Base-by-base conservation (phyloP, 2,797 vertebrate genomes). In the Podarcis siculus region DNA sequence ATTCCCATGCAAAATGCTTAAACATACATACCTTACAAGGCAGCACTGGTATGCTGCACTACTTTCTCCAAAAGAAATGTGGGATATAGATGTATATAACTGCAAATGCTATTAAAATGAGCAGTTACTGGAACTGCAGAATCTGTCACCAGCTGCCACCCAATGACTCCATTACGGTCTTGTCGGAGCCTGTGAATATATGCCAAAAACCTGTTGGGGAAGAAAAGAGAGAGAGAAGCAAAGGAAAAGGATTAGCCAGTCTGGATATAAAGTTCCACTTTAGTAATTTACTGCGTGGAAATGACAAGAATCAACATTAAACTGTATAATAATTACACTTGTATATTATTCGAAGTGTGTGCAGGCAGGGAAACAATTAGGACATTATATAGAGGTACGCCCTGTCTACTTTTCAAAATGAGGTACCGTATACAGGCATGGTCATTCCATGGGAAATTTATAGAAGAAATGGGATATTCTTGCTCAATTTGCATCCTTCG, bases 81-180 rank as follows among this genome's bases (percentile, higher is more conserved):
- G 95, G 96, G 96, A 96, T 97, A 96, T 95, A 97, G 96, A 94
- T 93, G 86, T 25, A 92, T 15, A 93, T 89, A 93, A 90, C 67
- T 90, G 94, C 92, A 81, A 92, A 92, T 91, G 93, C 88, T 42
- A 93, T 90, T 92, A 42, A 90, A 96, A 90, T 79, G 90, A 95
- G 93, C 87, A 87, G 93, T 77, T 85, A 88, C 83, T 82, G 92
- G 95, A 90, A 45, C 89, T 90, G 89, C 91, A 92, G 89, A 86
- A 49, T 75, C 85, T 87, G 90, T 96, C 95, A 97, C 94, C 95
- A 96, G 95, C 94, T 95, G 95, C 90, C 92, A 91, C 93, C 92
- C 82, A 76, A 90, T 89, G 23, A 66, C 58, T 94, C 92, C 95
- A 85, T 94, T 83, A 94, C 55, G 87, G 87, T 89, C 89, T 66